Percentiles rank a stretch among this genome's conserved stretches.
Conservation (phyloP, 2,797 vertebrate species). For the Alosa sapidissima region DNA sequence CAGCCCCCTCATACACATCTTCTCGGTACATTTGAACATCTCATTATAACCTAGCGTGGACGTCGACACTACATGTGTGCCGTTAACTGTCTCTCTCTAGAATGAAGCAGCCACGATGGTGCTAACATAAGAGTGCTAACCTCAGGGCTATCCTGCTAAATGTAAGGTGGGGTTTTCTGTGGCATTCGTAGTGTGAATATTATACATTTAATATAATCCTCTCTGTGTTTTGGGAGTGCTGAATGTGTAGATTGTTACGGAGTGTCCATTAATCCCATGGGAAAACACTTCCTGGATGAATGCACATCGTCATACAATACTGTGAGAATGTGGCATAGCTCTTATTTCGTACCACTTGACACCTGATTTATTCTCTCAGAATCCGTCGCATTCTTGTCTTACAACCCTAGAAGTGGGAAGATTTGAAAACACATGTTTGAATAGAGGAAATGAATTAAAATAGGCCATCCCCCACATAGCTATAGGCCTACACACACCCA, state of each 20-base stretch:
- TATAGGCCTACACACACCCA: not conserved
- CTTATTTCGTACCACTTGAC: not conserved
- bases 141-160: not conserved
- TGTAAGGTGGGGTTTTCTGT: not conserved
- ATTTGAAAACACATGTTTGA: constrained; percentile 7
- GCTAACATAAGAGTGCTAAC: not conserved
- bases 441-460: not conserved
- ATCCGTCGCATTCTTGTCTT: not conserved
- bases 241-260: not conserved
- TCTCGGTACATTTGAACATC: constrained; percentile 64
- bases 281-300: constrained; percentile 3
- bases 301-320: constrained; percentile 1
- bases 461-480: not conserved
- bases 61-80: constrained; percentile 26
- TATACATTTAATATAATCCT: not conserved
- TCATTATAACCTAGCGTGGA: constrained; percentile 61
- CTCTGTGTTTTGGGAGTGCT: not conserved
- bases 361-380: not conserved
- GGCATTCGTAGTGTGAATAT: not conserved
- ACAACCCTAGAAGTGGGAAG: not conserved
- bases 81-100: not conserved
- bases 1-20: constrained; percentile 67
- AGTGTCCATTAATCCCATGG: not conserved
- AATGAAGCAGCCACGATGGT: not conserved
- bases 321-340: constrained; percentile 15